A percentile compares a stretch with the other conserved stretches of the same genome.
These are phyloP conservation scores for Arizona elegans DNA, from an alignment of 2,113 vertebrate species.

Conservation along the genomic window DNA sequence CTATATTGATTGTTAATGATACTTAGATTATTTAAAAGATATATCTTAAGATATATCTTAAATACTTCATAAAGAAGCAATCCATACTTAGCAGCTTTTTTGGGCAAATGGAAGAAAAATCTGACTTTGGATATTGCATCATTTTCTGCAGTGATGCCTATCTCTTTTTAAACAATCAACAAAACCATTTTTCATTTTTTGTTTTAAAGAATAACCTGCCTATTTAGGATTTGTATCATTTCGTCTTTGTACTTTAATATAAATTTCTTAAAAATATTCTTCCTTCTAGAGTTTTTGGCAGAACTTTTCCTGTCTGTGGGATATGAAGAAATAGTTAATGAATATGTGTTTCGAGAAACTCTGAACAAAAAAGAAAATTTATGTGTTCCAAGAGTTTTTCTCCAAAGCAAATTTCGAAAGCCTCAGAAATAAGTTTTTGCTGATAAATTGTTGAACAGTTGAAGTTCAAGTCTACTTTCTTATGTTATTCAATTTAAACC, in stretches of 20 bases:
- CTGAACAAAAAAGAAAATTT: slow-evolving; percentile 94
- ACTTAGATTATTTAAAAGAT: not conserved
- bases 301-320: slow-evolving; percentile 78
- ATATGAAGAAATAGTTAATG: slow-evolving; percentile 75
- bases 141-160: not conserved
- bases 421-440: slow-evolving; percentile 46
- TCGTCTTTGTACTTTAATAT: not conserved
- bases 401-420: slow-evolving; percentile 92
- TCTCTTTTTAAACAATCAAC: not conserved
- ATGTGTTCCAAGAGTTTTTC: slow-evolving; percentile 86
- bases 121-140: not conserved
- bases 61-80: not conserved
- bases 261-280: slow-evolving; percentile 1
- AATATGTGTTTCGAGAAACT: slow-evolving; percentile 90
- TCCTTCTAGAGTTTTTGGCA: slow-evolving; percentile 78
- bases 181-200: not conserved
- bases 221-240: slow-evolving; percentile 25
- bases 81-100: not conserved
- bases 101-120: not conserved
- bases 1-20: not conserved
- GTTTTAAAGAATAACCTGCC: slow-evolving; percentile 25
- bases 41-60: not conserved
- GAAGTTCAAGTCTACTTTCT: not conserved
- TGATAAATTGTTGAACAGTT: not conserved
- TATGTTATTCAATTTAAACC: not conserved